These are phyloP conservation scores for Formicarius rufipectus DNA, from an alignment of 2,113 vertebrate species.

Conservation along the genomic window DNA sequence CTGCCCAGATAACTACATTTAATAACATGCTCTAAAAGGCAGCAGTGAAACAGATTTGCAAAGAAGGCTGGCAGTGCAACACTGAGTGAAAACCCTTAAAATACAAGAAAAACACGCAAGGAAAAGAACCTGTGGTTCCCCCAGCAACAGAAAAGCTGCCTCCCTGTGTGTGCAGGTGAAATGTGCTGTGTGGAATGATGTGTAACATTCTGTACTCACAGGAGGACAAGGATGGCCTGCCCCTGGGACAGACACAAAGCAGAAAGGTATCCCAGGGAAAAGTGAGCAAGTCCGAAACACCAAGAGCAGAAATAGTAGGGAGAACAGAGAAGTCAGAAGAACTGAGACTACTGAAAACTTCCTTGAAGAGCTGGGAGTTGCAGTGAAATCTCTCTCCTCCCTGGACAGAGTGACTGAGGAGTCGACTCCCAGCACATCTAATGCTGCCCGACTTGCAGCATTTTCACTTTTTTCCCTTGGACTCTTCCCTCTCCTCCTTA, in stretches of 20 bases:
- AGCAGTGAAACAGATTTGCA: neutral
- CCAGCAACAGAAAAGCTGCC: neutral
- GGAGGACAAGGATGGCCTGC: neutral
- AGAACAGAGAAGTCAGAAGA: neutral
- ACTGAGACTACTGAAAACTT: neutral
- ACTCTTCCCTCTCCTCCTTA: neutral
- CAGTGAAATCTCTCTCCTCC: neutral
- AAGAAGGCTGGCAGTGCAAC: neutral
- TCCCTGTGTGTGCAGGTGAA: neutral
- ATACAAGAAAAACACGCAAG: neutral
- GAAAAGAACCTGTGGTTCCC: slow-evolving; percentile 9
- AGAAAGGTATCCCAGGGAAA: neutral
- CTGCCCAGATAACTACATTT: neutral
- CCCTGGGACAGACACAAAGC: neutral
- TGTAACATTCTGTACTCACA: neutral
- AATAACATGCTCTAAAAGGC: neutral
- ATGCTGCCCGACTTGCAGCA: neutral
- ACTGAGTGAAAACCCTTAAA: neutral
- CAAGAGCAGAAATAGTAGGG: neutral
- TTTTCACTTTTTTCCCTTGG: neutral
- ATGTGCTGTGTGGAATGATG: neutral
- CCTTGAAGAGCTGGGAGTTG: neutral
- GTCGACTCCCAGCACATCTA: neutral
- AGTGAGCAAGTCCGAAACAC: neutral
- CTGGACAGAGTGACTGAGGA: neutral